Evolutionary conservation across 2,113 vertebrate genomes (phyloP), one percentile per base, ranked within the genome.

Genomic region (Hyla sarda): DNA sequence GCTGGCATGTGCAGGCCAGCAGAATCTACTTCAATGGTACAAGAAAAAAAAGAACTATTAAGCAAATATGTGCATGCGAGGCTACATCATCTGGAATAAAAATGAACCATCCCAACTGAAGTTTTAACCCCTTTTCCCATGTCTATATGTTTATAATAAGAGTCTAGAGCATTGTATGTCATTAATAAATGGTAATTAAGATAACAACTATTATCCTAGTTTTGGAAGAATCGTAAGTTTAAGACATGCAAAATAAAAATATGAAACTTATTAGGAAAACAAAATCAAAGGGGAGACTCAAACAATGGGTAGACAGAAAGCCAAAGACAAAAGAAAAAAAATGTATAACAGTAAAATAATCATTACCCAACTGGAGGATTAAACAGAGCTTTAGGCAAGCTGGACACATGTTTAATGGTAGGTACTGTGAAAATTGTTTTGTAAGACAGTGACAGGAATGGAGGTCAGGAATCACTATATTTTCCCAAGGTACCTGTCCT

Each of bases 1-100:
- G 30, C 78, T 48, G 52, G 54, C 78, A 87, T 82, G 85, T 82
- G 78, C 28, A 74, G 78, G 41, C 85, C 69, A 87, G 85, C 28
- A 62, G 47, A 58, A 86, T 81, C 65, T 9, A 32, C 32, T 81
- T 85, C 48, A 65, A 85, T 54, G 58, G 75, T 25, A 77, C 54
- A n/a, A 71, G 21, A 34, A 28, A 32, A 16, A 14, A 81, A 74
- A 71, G 52, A 25, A 47, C 23, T 32, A 74, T 87, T 47, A 87
- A 56, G 32, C 25, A 82, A 73, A 72, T 81, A 87, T 62, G 67
- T 87, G 67, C 67, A 73, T 86, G 50, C 37, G 74, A 45, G 41
- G 14, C 30, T 56, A n/a, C 47, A 58, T 37, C 67, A 82, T 86
- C 84, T 69, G 48, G 74, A 78, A 17, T 25, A 84, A 75, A 32